Percentiles rank a stretch among this genome's conserved stretches.
Conservation (phyloP, 1,140 invertebrate species). For the Pseudomyrmex sp. region DNA sequence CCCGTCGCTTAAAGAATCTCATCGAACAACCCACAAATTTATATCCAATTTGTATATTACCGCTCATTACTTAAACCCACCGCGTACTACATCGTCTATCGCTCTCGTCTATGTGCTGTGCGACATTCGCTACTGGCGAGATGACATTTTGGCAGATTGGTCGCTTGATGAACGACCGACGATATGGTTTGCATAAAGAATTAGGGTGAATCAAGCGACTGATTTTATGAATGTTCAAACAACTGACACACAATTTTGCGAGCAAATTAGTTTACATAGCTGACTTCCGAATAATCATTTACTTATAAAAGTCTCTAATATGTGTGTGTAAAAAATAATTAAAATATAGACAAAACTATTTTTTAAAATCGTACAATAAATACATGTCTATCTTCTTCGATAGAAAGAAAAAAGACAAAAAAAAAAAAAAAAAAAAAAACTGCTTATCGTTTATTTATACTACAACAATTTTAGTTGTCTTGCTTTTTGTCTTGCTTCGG, state of each 20-base stretch:
- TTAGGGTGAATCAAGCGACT: constrained; percentile 4
- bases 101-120: constrained; percentile 59
- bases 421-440: not conserved
- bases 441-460: constrained; percentile 73
- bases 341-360: not conserved
- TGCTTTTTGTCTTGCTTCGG: not conserved
- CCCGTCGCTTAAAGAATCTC: constrained; percentile 75
- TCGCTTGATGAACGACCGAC: constrained; percentile 14
- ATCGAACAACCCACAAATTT: constrained; percentile 75
- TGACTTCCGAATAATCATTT: too few relatives aligned
- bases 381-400: too few relatives aligned
- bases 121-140: not conserved
- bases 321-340: too few relatives aligned
- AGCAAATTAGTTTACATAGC: too few relatives aligned
- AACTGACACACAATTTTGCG: not conserved
- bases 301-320: too few relatives aligned
- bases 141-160: constrained; percentile 32
- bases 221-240: not conserved
- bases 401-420: not conserved
- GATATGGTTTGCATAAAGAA: constrained; percentile 10
- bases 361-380: not conserved
- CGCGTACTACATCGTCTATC: constrained; percentile 65
- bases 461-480: not conserved
- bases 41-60: constrained; percentile 77
- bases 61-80: constrained; percentile 74